These are phyloP conservation scores for Nasonia oneida DNA, from an alignment of 2,888 invertebrate genomes.

Conservation along the genomic window DNA sequence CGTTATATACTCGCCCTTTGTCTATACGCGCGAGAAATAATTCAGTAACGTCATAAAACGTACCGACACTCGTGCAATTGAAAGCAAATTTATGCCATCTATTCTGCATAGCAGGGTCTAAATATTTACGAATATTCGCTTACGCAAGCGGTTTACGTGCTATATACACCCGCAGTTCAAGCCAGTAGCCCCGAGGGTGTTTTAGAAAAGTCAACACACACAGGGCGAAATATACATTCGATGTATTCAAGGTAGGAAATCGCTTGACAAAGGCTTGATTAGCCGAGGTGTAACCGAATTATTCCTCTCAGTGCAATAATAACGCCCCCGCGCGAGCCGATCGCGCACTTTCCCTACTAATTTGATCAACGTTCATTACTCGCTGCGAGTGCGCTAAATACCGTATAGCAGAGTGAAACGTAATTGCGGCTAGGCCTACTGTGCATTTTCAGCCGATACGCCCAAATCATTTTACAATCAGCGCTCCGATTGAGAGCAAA, in stretches of 20 bases:
- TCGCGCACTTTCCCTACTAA: conserved; percentile 24
- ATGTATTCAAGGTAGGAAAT: not conserved
- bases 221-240: not conserved
- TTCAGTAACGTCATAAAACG: conserved; percentile 6
- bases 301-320: conserved; percentile 1
- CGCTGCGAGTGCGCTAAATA: not conserved
- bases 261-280: not conserved
- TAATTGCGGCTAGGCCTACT: conserved; percentile 27
- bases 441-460: not conserved
- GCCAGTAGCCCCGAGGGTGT: not conserved
- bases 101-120: not conserved
- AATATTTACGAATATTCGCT: not conserved
- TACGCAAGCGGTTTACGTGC: not conserved
- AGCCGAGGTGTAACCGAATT: not conserved
- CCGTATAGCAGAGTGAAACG: conserved; percentile 18
- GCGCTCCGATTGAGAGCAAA: not conserved
- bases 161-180: no score
- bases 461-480: conserved; percentile 14
- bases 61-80: not conserved
- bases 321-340: not conserved
- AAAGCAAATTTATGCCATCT: conserved; percentile 1
- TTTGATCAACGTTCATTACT: conserved; percentile 33
- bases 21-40: not conserved
- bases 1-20: not conserved
- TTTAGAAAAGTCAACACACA: not conserved